Evolutionary conservation across 1,140 invertebrate genomes (phyloP).

Genomic region (Eulimnadia texana): DNA sequence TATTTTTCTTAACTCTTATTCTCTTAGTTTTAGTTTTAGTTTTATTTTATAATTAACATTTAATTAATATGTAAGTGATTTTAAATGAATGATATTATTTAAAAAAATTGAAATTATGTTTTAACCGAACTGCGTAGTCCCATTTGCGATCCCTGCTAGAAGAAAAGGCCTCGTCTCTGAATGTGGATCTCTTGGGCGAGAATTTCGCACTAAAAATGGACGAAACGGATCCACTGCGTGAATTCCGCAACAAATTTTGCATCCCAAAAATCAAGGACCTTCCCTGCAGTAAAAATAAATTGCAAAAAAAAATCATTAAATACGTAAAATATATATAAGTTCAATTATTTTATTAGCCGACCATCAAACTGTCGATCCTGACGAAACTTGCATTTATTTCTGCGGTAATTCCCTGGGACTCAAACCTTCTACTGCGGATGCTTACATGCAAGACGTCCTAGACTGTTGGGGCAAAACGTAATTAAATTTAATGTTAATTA

Average conservation of each 20-base stretch:
- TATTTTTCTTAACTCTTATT: neutral
- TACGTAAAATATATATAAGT: neutral
- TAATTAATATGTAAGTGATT: too few species aligned
- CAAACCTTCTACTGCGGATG: constrained; percentile 31
- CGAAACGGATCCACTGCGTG: constrained; percentile 26
- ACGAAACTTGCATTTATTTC: constrained; percentile 39
- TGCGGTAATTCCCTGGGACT: constrained; percentile 41
- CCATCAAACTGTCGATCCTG: constrained; percentile 23
- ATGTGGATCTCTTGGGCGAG: neutral
- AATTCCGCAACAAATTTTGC: constrained; percentile 28
- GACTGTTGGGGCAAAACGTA: constrained; percentile 36
- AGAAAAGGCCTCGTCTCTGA: neutral
- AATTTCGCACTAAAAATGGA: constrained; percentile 32
- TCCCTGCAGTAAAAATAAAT: constrained; percentile 25
- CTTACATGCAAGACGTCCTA: constrained; percentile 29
- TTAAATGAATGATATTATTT: too few species aligned
- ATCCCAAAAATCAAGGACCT: constrained; percentile 33
- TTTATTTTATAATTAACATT: too few species aligned
- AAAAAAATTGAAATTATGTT: too few species aligned
- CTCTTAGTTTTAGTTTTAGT: neutral
- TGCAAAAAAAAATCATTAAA: neutral
- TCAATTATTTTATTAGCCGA: constrained; percentile 24
- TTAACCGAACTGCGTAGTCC: too few species aligned
- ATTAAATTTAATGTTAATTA: constrained; percentile 17
- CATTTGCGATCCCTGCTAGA: too few species aligned